Percentiles rank a stretch among this genome's conserved stretches.
phyloP scores from a whole-genome alignment of 2,113 vertebrate species.

The Colistium nudipinnis region DNA sequence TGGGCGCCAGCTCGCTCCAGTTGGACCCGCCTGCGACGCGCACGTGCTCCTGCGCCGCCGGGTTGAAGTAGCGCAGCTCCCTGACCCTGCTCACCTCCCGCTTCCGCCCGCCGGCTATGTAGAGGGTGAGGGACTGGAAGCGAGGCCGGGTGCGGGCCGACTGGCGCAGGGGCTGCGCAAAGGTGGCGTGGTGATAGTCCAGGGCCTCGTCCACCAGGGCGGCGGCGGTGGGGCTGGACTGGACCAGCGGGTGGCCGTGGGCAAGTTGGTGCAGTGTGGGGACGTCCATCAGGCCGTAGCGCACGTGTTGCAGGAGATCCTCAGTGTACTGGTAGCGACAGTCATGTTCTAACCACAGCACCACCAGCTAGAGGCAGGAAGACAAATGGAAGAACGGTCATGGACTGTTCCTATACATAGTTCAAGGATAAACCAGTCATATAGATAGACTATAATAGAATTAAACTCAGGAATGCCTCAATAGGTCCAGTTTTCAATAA shows the following conservation, averaged over 20 bases:
- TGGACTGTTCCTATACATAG: background rate
- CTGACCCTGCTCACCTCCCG: conserved; percentile 91
- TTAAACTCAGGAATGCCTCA: background rate
- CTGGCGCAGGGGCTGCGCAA: conserved; percentile 93
- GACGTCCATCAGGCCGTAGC: conserved; percentile 94
- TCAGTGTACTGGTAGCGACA: conserved; percentile 91
- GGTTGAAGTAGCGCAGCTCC: conserved; percentile 94
- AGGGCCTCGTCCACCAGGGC: conserved; percentile 91
- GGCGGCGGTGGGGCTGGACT: conserved; percentile 86
- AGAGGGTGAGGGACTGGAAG: conserved; percentile 93
- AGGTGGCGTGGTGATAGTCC: conserved; percentile 91
- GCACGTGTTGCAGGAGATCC: conserved; percentile 92
- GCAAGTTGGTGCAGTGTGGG: conserved; percentile 88
- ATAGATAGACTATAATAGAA: background rate
- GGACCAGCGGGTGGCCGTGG: conserved; percentile 87
- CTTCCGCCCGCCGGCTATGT: conserved; percentile 92
- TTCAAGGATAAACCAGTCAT: background rate
- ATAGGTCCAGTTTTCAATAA: background rate
- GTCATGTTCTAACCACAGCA: conserved; percentile 94
- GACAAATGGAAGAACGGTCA: background rate
- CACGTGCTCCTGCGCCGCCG: conserved; percentile 87
- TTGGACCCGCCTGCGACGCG: conserved; percentile 88
- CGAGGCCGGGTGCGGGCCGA: conserved; percentile 90
- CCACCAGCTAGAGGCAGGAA: conserved; percentile 84
- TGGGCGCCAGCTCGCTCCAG: conserved; percentile 93